Base-by-base conservation (phyloP, 2,113 vertebrate species). In the Desmodus rotundus region DNA sequence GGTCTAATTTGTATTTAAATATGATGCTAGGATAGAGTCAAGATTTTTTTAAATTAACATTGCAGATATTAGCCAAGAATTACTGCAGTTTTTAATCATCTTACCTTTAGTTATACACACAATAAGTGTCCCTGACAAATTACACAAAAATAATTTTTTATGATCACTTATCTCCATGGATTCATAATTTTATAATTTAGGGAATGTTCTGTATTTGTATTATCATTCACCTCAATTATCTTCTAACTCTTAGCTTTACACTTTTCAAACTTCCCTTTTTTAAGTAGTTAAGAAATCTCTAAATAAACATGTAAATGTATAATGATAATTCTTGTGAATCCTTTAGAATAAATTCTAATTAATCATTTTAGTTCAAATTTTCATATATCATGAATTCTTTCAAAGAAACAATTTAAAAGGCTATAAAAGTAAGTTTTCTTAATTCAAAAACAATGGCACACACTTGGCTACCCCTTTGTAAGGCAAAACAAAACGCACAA, bases 221-320 rank as follows among this genome's bases (percentile, higher is more conserved):
- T 70, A 87, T 90, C 33, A 83, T 61, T 90, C 33, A 83, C n/a
- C 19, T 83, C 54, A 45, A 50, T 54, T 78, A 43, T 65, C 41
- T 93, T 87, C 68, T 82, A 77, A 72, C n/a, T 78, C 36, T 84
- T 84, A 74, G n/a, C 38, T 68, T 84, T 70, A 89, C 0, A 70
- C 19, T 89, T 89, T 82, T 82, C 47, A 56, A 80, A 31, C 22
- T 73, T 86, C 4, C 45, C 45, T 67, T 87, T 89, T 77, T 77
- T 78, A 77, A 87, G 28, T 38, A 88, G 12, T 63, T 65, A 76
- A 36, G 65, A 7, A 90, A 56, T 87, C 13, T 76, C 26, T 89
- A 89, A 61, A 56, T 61, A 90, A 89, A 95, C n/a, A 96, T n/a
- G 41, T 83, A 95, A 76, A 83, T 88, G 17, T 20, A 65, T 10